These are phyloP conservation scores for Anagyrus pseudococci DNA, from an alignment of 2,888 invertebrate species.

Conservation along the genomic window DNA sequence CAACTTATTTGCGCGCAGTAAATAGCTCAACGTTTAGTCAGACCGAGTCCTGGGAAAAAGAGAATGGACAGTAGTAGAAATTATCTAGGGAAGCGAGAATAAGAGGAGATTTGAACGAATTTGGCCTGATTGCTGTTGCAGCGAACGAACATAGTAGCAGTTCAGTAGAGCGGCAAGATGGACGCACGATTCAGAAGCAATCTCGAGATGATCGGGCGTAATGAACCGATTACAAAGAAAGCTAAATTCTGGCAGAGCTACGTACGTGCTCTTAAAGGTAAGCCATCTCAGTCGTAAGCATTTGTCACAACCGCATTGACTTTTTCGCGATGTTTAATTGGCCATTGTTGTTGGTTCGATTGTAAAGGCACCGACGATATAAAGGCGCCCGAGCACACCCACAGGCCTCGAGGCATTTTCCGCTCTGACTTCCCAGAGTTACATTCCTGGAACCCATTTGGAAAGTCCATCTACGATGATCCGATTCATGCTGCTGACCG, in stretches of 20 bases:
- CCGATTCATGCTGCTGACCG: constrained; percentile 81
- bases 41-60: too few species aligned
- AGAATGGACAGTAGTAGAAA: too few species aligned
- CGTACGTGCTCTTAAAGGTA: constrained; percentile 91
- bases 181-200: constrained; percentile 78
- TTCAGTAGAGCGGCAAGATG: constrained; percentile 76
- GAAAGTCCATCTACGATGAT: constrained; percentile 89
- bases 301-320: too few species aligned
- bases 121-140: constrained; percentile 60
- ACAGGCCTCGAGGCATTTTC: constrained; percentile 72
- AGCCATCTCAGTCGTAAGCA: too few species aligned
- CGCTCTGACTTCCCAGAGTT: constrained; percentile 80
- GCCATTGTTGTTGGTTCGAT: neutral
- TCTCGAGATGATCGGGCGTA: constrained; percentile 93
- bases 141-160: constrained; percentile 76
- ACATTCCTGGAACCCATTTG: constrained; percentile 74
- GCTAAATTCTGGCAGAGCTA: constrained; percentile 94
- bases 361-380: constrained; percentile 85
- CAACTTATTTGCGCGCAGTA: too few species aligned
- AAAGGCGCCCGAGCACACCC: constrained; percentile 79
- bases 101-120: too few species aligned
- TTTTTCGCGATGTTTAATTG: neutral
- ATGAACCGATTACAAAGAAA: constrained; percentile 90
- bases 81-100: too few species aligned
- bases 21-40: too few species aligned